A percentile compares a stretch with the other conserved stretches of the same genome.
Conservation (phyloP, 2,888 invertebrate species). For the Marasmarcha lunaedactyla region DNA sequence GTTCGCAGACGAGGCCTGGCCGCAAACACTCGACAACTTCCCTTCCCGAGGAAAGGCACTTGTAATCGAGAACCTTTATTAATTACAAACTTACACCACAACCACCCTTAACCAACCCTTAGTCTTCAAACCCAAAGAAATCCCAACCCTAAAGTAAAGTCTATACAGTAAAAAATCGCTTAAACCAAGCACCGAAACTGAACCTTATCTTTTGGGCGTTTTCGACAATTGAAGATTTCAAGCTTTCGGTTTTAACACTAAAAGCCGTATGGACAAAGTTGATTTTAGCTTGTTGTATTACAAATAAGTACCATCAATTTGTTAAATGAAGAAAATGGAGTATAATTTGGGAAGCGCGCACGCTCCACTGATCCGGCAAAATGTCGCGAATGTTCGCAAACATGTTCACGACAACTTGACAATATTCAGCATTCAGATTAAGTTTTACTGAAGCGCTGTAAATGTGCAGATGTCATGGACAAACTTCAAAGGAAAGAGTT, state of each 20-base stretch:
- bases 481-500: too few relatives aligned
- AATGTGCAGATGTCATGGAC: too few relatives aligned
- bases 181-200: slow-evolving; percentile 37
- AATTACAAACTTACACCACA: slow-evolving; percentile 68
- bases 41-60: slow-evolving; percentile 56
- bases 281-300: slow-evolving; percentile 22
- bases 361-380: not conserved
- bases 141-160: slow-evolving; percentile 39
- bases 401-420: slow-evolving; percentile 23
- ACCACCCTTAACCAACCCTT: slow-evolving; percentile 23
- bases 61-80: slow-evolving; percentile 69
- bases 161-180: slow-evolving; percentile 49
- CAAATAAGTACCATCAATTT: slow-evolving; percentile 57
- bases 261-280: slow-evolving; percentile 14
- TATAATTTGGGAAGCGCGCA: slow-evolving; percentile 3
- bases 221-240: slow-evolving; percentile 34
- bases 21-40: not conserved
- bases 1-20: not conserved
- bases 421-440: slow-evolving; percentile 7
- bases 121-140: slow-evolving; percentile 21
- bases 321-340: slow-evolving; percentile 50
- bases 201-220: slow-evolving; percentile 59
- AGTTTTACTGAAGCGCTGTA: too few relatives aligned
- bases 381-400: slow-evolving; percentile 25
- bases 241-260: slow-evolving; percentile 13